Conservation (phyloP, 1,140 invertebrate genomes). For the Drosophila suzukii region DNA sequence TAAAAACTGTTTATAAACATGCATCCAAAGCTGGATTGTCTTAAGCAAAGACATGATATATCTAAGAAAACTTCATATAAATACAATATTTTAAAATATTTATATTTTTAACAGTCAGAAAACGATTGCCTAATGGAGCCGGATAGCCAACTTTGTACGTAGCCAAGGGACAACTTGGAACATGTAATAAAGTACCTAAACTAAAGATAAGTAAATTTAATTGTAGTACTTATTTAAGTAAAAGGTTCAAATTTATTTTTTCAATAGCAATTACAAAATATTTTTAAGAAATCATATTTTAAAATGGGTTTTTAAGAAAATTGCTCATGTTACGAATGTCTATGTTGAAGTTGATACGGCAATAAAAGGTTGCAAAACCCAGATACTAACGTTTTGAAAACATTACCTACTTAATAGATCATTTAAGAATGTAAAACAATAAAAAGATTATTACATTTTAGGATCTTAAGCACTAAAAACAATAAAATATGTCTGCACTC, state of each 20-base stretch:
- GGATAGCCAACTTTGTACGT: not conserved
- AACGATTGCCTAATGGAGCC: not conserved
- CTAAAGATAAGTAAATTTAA: too few species aligned
- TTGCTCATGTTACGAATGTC: not conserved
- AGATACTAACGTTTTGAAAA: not conserved
- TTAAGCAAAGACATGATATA: too few species aligned
- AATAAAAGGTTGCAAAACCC: not conserved
- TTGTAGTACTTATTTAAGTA: too few species aligned
- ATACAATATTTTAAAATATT: not conserved
- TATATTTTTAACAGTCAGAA: not conserved
- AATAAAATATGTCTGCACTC: too few species aligned
- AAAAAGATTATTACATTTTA: too few species aligned
- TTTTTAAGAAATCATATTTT: too few species aligned
- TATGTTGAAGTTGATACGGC: not conserved
- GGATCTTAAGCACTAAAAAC: too few species aligned
- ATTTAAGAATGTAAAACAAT: not conserved
- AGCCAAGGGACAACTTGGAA: not conserved
- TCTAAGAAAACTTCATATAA: not conserved
- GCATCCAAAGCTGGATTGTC: too few species aligned
- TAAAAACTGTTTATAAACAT: too few species aligned
- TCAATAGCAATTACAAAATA: not conserved
- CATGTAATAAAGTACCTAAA: not conserved
- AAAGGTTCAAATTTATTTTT: too few species aligned
- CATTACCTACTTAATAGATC: not conserved
- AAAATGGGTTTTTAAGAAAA: constrained; percentile 1